A percentile compares a stretch with the other conserved stretches of the same genome.
phyloP scores from a whole-genome alignment of 2,888 invertebrate species.

The Euproctis similis region DNA sequence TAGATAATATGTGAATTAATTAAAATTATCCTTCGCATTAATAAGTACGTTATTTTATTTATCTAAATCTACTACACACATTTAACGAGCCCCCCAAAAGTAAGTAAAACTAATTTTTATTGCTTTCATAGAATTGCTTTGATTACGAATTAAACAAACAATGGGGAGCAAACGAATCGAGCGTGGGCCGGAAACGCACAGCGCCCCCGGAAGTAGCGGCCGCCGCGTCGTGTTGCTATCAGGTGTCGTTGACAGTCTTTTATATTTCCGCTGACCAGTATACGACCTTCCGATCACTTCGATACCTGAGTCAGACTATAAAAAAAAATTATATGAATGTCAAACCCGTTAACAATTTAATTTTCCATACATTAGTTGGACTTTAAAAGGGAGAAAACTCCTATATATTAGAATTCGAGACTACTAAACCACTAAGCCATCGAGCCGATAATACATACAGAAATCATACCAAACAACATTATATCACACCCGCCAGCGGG shows the following conservation, averaged over 20 bases:
- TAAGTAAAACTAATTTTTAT: constrained; percentile 14
- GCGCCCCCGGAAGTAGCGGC: constrained; percentile 29
- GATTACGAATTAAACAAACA: constrained; percentile 46
- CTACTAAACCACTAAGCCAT: too few species aligned
- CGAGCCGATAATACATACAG: too few species aligned
- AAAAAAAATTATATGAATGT: too few species aligned
- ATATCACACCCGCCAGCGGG: constrained; percentile 44
- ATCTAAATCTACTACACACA: constrained; percentile 12
- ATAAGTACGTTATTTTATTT: constrained; percentile 1
- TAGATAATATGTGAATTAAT: too few species aligned
- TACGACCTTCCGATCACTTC: background rate
- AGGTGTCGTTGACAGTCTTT: constrained; percentile 33
- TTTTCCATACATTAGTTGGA: too few species aligned
- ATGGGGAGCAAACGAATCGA: constrained; percentile 34
- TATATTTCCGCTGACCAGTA: constrained; percentile 21
- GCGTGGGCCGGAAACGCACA: constrained; percentile 25
- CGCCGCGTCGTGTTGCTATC: constrained; percentile 35
- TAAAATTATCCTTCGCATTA: too few species aligned
- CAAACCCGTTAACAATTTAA: too few species aligned
- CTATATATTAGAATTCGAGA: too few species aligned
- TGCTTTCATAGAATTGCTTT: constrained; percentile 24
- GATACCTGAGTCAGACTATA: too few species aligned
- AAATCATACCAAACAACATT: constrained; percentile 24
- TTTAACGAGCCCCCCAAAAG: constrained; percentile 7
- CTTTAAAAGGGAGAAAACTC: too few species aligned